Evolutionary conservation across 2,113 vertebrate species (phyloP).

Genomic region (Sorex fumeus): DNA sequence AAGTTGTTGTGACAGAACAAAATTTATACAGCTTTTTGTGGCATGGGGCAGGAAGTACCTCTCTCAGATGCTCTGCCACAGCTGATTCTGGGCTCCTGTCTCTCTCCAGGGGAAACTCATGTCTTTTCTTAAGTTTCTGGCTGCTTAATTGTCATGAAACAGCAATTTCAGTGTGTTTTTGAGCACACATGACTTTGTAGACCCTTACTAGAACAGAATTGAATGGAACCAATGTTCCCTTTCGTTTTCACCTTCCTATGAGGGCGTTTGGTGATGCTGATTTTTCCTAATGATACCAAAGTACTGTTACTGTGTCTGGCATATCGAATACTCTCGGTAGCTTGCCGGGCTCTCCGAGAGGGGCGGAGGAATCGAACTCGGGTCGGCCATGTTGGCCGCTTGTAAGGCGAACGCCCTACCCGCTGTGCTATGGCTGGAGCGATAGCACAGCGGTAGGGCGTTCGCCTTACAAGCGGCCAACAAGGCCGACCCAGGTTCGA

Average conservation of each 20-base stretch:
- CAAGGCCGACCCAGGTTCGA: too few species aligned
- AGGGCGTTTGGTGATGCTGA: background rate
- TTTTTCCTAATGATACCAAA: background rate
- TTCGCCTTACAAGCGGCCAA: too few species aligned
- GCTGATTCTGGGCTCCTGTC: background rate
- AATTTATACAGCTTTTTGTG: background rate
- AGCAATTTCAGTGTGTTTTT: too few species aligned
- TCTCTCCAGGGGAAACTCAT: background rate
- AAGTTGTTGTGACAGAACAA: background rate
- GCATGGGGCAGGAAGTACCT: background rate
- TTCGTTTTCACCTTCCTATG: background rate
- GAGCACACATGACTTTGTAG: too few species aligned
- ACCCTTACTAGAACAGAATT: background rate
- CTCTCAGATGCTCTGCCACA: background rate
- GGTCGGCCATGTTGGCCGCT: too few species aligned
- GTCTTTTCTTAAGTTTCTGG: background rate
- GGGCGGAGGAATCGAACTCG: too few species aligned
- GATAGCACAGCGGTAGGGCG: too few species aligned
- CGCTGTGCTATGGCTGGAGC: too few species aligned
- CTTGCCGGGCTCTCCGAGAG: too few species aligned
- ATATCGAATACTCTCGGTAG: too few species aligned
- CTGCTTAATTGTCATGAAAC: fast-evolving
- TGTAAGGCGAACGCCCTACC: too few species aligned
- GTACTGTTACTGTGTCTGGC: too few species aligned
- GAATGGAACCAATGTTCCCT: background rate